Conservation (phyloP, 1,140 invertebrate species). For the Diabrotica undecimpunctata region DNA sequence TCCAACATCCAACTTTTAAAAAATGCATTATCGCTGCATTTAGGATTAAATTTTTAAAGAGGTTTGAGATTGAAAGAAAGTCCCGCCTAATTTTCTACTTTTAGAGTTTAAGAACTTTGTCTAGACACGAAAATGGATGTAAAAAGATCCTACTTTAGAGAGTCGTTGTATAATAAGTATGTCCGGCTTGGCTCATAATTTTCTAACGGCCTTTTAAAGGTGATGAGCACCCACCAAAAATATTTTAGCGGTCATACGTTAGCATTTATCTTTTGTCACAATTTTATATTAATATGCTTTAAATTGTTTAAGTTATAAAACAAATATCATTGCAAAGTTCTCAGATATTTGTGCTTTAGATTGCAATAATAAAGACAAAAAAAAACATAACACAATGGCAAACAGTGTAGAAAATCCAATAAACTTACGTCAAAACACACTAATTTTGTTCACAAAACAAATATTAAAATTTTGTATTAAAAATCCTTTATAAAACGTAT, state of each 20-base stretch:
- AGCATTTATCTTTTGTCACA: not conserved
- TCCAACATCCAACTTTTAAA: not conserved
- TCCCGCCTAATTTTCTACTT: not conserved
- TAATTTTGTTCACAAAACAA: too few relatives aligned
- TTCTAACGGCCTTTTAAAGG: too few relatives aligned
- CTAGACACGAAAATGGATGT: not conserved
- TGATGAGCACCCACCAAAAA: not conserved
- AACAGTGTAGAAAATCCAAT: too few relatives aligned
- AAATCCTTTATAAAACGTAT: too few relatives aligned
- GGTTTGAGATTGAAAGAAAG: not conserved
- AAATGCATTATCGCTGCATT: constrained; percentile 7
- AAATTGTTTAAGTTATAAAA: too few relatives aligned
- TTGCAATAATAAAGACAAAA: too few relatives aligned
- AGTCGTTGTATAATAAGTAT: not conserved
- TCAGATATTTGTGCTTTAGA: too few relatives aligned
- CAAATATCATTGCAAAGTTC: too few relatives aligned
- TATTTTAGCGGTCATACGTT: not conserved
- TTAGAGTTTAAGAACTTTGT: not conserved
- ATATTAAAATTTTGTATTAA: too few relatives aligned
- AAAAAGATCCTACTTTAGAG: not conserved
- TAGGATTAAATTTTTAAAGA: not conserved
- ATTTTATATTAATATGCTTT: not conserved
- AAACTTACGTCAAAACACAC: too few relatives aligned
- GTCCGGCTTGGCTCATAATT: not conserved
- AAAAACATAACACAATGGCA: too few relatives aligned